Conservation (phyloP, 1,140 invertebrate species). For the Orius insidiosus region DNA sequence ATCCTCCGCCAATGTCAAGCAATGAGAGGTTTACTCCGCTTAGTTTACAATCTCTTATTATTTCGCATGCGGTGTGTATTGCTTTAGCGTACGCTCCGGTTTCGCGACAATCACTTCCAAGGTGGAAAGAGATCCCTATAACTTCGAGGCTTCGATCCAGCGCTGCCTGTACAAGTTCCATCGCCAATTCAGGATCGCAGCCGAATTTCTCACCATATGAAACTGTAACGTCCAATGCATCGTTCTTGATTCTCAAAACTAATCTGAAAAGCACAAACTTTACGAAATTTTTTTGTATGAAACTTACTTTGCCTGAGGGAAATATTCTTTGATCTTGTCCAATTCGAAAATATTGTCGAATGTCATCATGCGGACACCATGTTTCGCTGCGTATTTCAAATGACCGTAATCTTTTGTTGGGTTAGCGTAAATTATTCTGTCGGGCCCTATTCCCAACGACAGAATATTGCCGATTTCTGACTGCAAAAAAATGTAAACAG, state of each 20-base stretch:
- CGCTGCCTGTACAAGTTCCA: slow-evolving; percentile 34
- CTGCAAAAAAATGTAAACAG: too few species aligned
- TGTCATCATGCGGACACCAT: slow-evolving; percentile 72
- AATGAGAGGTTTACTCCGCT: neutral
- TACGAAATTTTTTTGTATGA: too few species aligned
- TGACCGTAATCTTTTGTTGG: slow-evolving; percentile 91
- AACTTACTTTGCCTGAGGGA: slow-evolving; percentile 52
- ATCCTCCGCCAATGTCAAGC: slow-evolving; percentile 5
- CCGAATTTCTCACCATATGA: slow-evolving; percentile 36
- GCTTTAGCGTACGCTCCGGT: slow-evolving; percentile 25
- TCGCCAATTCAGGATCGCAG: slow-evolving; percentile 26
- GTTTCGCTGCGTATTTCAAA: slow-evolving; percentile 64
- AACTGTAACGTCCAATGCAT: neutral
- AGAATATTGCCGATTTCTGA: slow-evolving; percentile 79
- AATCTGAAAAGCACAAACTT: slow-evolving; percentile 6
- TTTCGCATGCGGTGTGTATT: slow-evolving; percentile 18
- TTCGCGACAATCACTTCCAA: slow-evolving; percentile 29
- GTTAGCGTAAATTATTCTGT: slow-evolving; percentile 92
- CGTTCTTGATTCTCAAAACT: slow-evolving; percentile 9
- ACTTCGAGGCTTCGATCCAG: slow-evolving; percentile 35
- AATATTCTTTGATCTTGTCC: slow-evolving; percentile 71
- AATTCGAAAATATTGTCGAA: slow-evolving; percentile 93
- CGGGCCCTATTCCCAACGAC: slow-evolving; percentile 54
- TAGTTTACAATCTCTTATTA: neutral
- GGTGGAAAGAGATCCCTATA: slow-evolving; percentile 35